Conservation (phyloP, 2,113 vertebrate species). For the Gadus macrocephalus region DNA sequence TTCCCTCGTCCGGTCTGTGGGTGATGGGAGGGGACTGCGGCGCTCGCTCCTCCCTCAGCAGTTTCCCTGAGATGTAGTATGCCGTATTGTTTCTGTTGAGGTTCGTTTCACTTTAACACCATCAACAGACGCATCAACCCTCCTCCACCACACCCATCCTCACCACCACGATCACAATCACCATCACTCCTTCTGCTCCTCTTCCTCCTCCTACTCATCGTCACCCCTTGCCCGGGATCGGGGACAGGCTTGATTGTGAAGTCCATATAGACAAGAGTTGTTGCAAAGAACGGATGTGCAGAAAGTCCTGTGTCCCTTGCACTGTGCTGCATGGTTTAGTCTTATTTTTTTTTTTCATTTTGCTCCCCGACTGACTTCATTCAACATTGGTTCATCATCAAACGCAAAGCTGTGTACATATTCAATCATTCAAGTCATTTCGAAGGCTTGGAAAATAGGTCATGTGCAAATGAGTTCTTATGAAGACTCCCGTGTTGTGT, state of each 20-base stretch:
- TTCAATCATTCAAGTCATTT: conserved; percentile 65
- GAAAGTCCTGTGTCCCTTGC: conserved; percentile 2
- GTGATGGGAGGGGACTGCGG: conserved; percentile 64
- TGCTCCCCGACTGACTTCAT: conserved; percentile 49
- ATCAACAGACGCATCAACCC: conserved; percentile 33
- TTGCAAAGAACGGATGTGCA: not conserved
- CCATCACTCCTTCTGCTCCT: not conserved
- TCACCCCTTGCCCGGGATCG: conserved; percentile 16
- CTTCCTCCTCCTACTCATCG: not conserved
- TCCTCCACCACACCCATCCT: conserved; percentile 13
- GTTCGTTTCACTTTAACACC: too few species aligned
- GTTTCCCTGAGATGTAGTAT: conserved; percentile 80
- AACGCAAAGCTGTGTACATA: conserved; percentile 73
- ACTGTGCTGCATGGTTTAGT: conserved; percentile 33
- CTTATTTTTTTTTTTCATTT: conserved; percentile 51
- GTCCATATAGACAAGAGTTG: conserved; percentile 22
- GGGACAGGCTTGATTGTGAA: conserved; percentile 38
- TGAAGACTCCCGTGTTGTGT: conserved; percentile 61
- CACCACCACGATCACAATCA: too few species aligned
- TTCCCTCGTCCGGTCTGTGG: conserved; percentile 62
- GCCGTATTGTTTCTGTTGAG: conserved; percentile 46
- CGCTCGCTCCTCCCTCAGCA: conserved; percentile 70
- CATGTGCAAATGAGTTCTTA: conserved; percentile 73
- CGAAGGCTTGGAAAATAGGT: conserved; percentile 55
- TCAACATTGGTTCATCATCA: conserved; percentile 61